Conservation (phyloP, 2,888 invertebrate genomes). For the Caenorhabditis virilis region DNA sequence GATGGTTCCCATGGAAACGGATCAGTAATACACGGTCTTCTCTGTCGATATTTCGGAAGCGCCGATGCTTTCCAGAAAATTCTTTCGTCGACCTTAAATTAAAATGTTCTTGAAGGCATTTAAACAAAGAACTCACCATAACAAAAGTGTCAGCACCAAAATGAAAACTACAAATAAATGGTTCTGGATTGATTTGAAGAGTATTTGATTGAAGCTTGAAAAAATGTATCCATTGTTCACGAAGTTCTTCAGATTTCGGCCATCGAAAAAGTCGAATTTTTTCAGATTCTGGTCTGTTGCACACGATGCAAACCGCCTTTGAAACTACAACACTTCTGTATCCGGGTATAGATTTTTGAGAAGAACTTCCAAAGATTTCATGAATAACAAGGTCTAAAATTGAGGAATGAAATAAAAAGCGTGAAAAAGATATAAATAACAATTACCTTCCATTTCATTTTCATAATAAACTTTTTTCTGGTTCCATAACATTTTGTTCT, state of each 20-base stretch:
- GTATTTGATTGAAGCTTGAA: conserved; percentile 13
- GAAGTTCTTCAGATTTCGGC: conserved; percentile 26
- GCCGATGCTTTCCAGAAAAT: conserved; percentile 39
- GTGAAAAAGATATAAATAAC: background rate
- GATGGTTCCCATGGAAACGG: conserved; percentile 34
- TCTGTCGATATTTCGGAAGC: conserved; percentile 26
- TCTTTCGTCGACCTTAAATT: conserved; percentile 22
- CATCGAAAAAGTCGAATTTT: conserved; percentile 39
- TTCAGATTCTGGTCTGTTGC: conserved; percentile 24
- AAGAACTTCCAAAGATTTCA: conserved; percentile 32
- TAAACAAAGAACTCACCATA: conserved; percentile 10
- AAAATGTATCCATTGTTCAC: conserved; percentile 33
- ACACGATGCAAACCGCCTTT: conserved; percentile 19
- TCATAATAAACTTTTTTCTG: conserved; percentile 32
- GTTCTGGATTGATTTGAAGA: conserved; percentile 6
- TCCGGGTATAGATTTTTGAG: too few species aligned
- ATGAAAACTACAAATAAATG: conserved; percentile 37
- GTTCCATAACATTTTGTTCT: too few species aligned
- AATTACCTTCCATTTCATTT: conserved; percentile 23
- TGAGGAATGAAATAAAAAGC: too few species aligned
- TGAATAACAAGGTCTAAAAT: conserved; percentile 18
- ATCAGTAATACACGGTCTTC: conserved; percentile 22
- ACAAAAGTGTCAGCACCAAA: conserved; percentile 35
- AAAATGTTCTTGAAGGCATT: background rate
- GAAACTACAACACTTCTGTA: conserved; percentile 7